Conservation (phyloP, 2,113 vertebrate species). For the human (Homo sapiens) region GRCh38 chr2:4565501-4566000, state of each 20-base stretch:
- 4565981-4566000: no score
- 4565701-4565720: background rate
- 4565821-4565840: background rate
- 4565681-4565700: background rate
- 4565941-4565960: background rate
- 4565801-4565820: background rate
- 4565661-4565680: background rate
- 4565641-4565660: background rate
- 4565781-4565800: background rate
- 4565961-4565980: background rate
- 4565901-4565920: background rate
- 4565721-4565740: no score
- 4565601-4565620: background rate
- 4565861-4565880: background rate
- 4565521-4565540: no score
- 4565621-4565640: background rate
- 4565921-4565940: background rate
- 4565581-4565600: background rate
- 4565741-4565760: no score
- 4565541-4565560: background rate
- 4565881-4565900: background rate
- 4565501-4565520: background rate
- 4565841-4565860: background rate
- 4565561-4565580: no score
- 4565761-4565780: background rate